Base-by-base conservation (phyloP, 2,113 vertebrate genomes). In the Phalacrocorax aristotelis region DNA sequence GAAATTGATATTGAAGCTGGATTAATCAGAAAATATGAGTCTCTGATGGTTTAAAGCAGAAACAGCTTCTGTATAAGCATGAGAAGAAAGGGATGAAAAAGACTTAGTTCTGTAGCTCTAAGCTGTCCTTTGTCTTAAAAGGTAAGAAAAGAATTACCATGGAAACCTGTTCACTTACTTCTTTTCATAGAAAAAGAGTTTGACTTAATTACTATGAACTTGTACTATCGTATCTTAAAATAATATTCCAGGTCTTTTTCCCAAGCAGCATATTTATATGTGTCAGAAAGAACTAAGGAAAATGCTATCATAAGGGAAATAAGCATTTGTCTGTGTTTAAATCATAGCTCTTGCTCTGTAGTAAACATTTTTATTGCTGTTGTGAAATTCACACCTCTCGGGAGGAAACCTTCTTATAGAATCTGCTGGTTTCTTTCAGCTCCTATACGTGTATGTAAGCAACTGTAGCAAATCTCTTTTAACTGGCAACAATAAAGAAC, bases 71-170 rank as follows among this genome's bases (percentile, higher is more conserved):
- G 81, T 81, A 51, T 91, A 70, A 78, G 57, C 48, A 81, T 72
- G 70, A 95, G 92, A 91, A 98, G 83, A 88, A 94, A 96, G 87
- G 90, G 75, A 96, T 96, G 90, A 95, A 93, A 97, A 93, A 34
- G 54, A 83, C 94, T 97, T 98, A 97, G 96, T 97, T 97, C 93
- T 88, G 68, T 89, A 97, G 78, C 93, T 97, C 81, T 71, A 81
- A 97, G 93, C 93, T 97, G 77, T 98, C 96, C 96, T 97, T 97
- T 98, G 96, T 98, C 95, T 97, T 98, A 97, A 97, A 98, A 98
- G 97, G 97, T 98, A 98, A 96, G 94, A 95, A 95, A 97, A 91
- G 95, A 92, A 98, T 98, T 97, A 94, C 97, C 96, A 97, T 98
- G 96, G 97, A 96, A 98, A 97, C 97, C 7, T 95, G 83, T 62